Conservation (phyloP, 2,888 invertebrate species). For the Mantis religiosa region DNA sequence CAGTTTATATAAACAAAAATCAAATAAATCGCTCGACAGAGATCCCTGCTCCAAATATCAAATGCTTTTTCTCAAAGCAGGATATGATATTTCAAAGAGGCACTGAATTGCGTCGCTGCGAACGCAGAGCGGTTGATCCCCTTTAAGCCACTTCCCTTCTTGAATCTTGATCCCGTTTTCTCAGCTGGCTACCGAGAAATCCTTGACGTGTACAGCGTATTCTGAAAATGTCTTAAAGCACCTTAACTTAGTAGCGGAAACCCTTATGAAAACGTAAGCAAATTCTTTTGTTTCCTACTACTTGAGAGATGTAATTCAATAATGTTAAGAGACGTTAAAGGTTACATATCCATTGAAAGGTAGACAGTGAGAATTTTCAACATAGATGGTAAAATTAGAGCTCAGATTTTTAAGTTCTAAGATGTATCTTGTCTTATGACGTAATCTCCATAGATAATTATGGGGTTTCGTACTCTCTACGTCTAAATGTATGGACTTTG, state of each 20-base stretch:
- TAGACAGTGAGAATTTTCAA: no score
- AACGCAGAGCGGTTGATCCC: not conserved
- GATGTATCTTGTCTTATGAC: no score
- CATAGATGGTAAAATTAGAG: no score
- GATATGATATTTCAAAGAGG: no score
- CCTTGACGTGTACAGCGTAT: not conserved
- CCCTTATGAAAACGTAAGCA: not conserved
- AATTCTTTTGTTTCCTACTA: not conserved
- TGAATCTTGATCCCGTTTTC: not conserved
- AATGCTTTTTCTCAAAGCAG: no score
- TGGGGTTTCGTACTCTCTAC: no score
- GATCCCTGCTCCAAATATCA: no score
- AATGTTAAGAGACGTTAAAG: not conserved
- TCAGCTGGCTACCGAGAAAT: not conserved
- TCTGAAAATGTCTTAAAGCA: not conserved
- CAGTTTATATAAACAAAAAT: no score
- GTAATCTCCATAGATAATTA: no score
- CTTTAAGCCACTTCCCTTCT: not conserved
- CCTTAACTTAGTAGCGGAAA: not conserved
- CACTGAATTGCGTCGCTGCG: not conserved
- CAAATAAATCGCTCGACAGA: no score
- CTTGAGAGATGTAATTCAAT: not conserved
- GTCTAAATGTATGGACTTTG: no score
- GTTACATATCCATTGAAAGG: not conserved
- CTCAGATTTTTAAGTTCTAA: no score